Evolutionary conservation across 2,888 invertebrate species (phyloP).

Genomic region (Hirtodrosophila cameraria): DNA sequence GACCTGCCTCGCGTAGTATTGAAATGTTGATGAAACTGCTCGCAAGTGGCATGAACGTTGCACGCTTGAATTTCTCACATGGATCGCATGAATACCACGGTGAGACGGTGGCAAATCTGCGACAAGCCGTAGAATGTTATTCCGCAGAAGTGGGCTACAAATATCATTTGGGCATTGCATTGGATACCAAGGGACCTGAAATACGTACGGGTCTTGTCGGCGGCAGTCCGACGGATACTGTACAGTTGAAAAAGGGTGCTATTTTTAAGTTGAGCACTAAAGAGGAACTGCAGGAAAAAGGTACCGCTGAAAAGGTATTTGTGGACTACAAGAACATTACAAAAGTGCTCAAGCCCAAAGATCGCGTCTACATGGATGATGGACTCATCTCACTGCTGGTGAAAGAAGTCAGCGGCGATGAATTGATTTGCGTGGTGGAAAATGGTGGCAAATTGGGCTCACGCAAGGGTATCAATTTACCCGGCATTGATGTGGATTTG

Average conservation of each 20-base stretch:
- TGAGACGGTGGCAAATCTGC: constrained; percentile 93
- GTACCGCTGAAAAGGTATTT: constrained; percentile 89
- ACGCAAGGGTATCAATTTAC: constrained; percentile 97
- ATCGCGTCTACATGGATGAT: constrained; percentile 96
- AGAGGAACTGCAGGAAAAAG: constrained; percentile 89
- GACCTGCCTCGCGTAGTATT: constrained; percentile 92
- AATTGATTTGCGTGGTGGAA: constrained; percentile 92
- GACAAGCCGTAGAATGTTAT: constrained; percentile 92
- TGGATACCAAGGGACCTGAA: constrained; percentile 99
- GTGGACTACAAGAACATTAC: constrained; percentile 97
- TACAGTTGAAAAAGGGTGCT: constrained; percentile 92
- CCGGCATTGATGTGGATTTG: constrained; percentile 94
- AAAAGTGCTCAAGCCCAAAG: constrained; percentile 93
- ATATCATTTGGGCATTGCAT: constrained; percentile 94
- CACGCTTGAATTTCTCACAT: constrained; percentile 97
- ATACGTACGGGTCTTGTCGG: constrained; percentile 97
- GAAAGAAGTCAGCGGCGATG: constrained; percentile 86
- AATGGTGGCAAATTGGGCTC: constrained; percentile 97
- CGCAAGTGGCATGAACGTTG: constrained; percentile 97
- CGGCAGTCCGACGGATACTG: constrained; percentile 93
- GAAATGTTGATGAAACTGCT: constrained; percentile 95
- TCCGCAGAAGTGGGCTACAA: constrained; percentile 88
- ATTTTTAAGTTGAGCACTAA: constrained; percentile 93
- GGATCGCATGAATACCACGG: constrained; percentile 97
- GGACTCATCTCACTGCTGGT: constrained; percentile 96